These are phyloP conservation scores for Macrochelys suwanniensis DNA, from an alignment of 2,797 vertebrate genomes.

Conservation along the genomic window DNA sequence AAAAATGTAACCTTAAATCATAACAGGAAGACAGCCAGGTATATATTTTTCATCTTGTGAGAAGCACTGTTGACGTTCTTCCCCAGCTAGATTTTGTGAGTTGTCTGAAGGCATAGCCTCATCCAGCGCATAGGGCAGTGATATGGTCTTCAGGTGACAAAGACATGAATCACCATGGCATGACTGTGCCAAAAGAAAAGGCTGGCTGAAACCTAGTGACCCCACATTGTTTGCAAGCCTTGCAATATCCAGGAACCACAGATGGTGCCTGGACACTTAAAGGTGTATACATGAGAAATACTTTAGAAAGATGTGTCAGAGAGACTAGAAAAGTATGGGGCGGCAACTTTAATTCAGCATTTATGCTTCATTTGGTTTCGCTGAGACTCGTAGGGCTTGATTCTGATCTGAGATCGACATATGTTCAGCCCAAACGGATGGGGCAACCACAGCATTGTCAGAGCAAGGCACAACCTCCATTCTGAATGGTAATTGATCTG, in stretches of 20 bases:
- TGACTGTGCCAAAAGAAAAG: neutral
- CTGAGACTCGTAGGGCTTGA: neutral
- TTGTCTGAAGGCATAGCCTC: neutral
- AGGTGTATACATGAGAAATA: neutral
- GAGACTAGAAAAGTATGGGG: neutral
- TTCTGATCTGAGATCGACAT: neutral
- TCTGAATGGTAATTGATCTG: neutral
- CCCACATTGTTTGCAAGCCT: rapidly evolving
- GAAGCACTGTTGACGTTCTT: neutral
- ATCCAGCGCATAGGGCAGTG: rapidly evolving
- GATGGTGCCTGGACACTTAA: neutral
- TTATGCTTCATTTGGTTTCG: neutral
- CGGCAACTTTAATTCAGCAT: neutral
- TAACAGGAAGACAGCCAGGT: neutral
- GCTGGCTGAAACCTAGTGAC: neutral
- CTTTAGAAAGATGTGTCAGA: neutral
- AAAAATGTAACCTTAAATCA: neutral
- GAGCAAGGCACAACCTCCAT: neutral
- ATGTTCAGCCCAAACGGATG: neutral
- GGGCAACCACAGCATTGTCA: neutral
- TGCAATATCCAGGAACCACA: neutral
- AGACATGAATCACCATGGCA: neutral
- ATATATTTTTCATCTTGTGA: neutral
- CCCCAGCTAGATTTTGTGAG: neutral
- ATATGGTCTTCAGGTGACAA: neutral